These are phyloP conservation scores for Sebastes vulpes DNA, from an alignment of 2,797 vertebrate genomes.

Conservation along the genomic window DNA sequence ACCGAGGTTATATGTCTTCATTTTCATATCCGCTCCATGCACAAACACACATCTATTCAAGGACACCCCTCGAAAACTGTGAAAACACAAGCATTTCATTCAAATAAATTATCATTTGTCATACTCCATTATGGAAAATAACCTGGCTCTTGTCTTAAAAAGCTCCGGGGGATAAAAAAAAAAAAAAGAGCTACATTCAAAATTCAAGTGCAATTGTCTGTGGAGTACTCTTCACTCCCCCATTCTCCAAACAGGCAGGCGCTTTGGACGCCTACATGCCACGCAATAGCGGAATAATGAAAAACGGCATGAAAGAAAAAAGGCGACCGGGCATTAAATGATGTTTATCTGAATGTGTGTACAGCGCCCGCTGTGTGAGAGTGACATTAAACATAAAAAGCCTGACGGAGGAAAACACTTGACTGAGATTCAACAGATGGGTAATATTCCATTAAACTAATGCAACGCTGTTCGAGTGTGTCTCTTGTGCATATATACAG, in stretches of 20 bases:
- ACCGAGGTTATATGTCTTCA: neutral
- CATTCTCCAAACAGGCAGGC: slow-evolving; percentile 71
- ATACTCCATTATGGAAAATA: slow-evolving; percentile 68
- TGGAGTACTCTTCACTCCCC: slow-evolving; percentile 77
- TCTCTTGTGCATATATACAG: slow-evolving; percentile 9
- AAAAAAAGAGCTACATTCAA: slow-evolving; percentile 59
- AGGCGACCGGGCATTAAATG: slow-evolving; percentile 75
- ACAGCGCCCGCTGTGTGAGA: slow-evolving; percentile 27
- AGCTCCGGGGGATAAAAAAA: slow-evolving; percentile 9
- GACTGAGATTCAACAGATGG: slow-evolving; percentile 65
- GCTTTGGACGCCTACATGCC: slow-evolving; percentile 75
- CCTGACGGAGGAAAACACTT: slow-evolving; percentile 66
- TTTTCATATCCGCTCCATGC: slow-evolving; percentile 9
- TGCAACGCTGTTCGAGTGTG: slow-evolving; percentile 36
- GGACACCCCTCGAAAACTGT: slow-evolving; percentile 28
- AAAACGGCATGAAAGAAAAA: slow-evolving; percentile 62
- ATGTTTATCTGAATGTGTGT: slow-evolving; percentile 73
- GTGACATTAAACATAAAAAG: slow-evolving; percentile 64
- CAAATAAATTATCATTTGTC: slow-evolving; percentile 68
- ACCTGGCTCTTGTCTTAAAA: slow-evolving; percentile 67
- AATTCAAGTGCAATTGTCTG: slow-evolving; percentile 78
- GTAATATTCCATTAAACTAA: slow-evolving; percentile 69
- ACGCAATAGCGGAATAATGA: slow-evolving; percentile 74
- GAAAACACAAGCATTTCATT: slow-evolving; percentile 58
- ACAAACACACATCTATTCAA: slow-evolving; percentile 11